These are phyloP conservation scores for Ctenosaura bakeri DNA, from an alignment of 2,797 vertebrate species.

Conservation along the genomic window DNA sequence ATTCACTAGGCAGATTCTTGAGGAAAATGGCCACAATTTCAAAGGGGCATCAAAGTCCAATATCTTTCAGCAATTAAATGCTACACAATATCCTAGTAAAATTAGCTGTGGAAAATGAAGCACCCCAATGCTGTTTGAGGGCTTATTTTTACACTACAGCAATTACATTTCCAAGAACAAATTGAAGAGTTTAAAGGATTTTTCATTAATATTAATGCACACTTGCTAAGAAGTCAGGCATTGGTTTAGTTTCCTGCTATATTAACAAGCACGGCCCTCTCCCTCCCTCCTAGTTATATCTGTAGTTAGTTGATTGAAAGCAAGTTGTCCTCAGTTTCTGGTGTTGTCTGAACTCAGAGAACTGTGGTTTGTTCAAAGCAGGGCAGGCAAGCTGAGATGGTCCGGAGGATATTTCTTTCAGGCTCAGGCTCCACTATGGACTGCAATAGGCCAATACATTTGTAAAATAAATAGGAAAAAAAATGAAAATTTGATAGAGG, in stretches of 20 bases:
- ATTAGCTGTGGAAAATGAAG: slow-evolving; percentile 20
- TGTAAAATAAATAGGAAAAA: too few species aligned
- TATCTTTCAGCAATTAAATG: slow-evolving; percentile 31
- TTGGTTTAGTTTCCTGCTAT: not conserved
- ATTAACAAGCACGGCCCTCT: not conserved
- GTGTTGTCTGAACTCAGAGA: not conserved
- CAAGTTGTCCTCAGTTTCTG: not conserved
- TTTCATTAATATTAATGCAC: slow-evolving; percentile 35
- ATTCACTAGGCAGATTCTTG: not conserved
- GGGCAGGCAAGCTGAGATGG: too few species aligned
- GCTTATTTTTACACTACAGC: slow-evolving; percentile 22
- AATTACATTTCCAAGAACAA: slow-evolving; percentile 27
- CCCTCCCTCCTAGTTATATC: not conserved
- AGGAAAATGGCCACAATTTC: not conserved
- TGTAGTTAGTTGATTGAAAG: not conserved
- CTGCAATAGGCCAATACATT: too few species aligned
- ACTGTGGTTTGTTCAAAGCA: not conserved
- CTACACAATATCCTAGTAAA: slow-evolving; percentile 13
- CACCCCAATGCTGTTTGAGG: not conserved
- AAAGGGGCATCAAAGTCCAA: slow-evolving; percentile 18
- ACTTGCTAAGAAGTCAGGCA: not conserved
- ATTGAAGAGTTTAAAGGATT: slow-evolving; percentile 22
- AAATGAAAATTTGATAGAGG: too few species aligned
- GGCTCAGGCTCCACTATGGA: too few species aligned
- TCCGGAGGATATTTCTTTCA: too few species aligned